Conservation (phyloP, 2,113 vertebrate genomes). For the Lagopus leucura region DNA sequence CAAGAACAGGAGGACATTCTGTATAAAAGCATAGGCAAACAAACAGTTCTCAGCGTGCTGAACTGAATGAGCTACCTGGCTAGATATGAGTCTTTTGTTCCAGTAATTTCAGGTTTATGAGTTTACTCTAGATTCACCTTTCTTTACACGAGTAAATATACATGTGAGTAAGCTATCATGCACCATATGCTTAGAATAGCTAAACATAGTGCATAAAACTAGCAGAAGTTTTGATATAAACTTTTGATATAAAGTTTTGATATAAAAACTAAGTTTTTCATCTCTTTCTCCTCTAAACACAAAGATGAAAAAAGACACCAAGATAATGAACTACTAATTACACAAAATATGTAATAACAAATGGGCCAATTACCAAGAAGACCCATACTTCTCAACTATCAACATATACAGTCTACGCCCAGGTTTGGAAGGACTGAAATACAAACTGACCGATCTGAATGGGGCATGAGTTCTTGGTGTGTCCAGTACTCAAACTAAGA, state of each 20-base stretch:
- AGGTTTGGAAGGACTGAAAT: neutral
- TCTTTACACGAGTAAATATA: neutral
- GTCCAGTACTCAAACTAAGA: constrained; percentile 19
- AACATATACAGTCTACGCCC: neutral
- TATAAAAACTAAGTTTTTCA: neutral
- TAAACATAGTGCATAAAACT: neutral
- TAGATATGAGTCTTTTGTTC: constrained; percentile 38
- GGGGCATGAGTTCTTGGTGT: neutral
- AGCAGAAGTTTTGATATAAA: neutral
- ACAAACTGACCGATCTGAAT: neutral
- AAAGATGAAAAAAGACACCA: neutral
- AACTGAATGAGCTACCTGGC: constrained; percentile 13
- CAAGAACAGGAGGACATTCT: neutral
- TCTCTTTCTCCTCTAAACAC: neutral
- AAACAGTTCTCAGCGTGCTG: neutral
- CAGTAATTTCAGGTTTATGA: constrained; percentile 1
- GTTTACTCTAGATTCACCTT: constrained; percentile 29
- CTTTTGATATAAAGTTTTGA: too few species aligned
- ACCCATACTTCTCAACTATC: neutral
- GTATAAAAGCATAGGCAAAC: neutral
- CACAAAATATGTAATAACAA: neutral
- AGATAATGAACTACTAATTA: neutral
- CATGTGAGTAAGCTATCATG: fast-evolving
- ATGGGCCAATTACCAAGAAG: neutral
- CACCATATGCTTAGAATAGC: neutral